Evolutionary conservation across 2,797 vertebrate genomes (phyloP).

Genomic region (Chaunax sp.): DNA sequence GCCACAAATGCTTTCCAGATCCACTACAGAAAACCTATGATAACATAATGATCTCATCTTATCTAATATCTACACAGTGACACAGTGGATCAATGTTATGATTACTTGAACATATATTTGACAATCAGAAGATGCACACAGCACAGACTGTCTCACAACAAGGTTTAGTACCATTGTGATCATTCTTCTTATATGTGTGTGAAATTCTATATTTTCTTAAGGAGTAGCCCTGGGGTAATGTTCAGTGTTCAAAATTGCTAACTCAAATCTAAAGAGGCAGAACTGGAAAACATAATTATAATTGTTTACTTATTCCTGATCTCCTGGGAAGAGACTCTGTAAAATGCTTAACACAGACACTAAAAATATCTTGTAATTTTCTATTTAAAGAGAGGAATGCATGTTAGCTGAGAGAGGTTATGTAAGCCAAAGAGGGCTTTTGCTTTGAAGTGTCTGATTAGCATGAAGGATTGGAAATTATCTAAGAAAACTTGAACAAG

Average conservation of each 20-base stretch:
- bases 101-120: not conserved
- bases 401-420: slow-evolving; percentile 17
- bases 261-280: slow-evolving; percentile 27
- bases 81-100: not conserved
- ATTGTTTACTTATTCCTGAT: slow-evolving; percentile 57
- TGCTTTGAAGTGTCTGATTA: slow-evolving; percentile 15
- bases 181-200: too few species aligned
- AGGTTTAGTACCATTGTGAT: not conserved
- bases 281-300: slow-evolving; percentile 47
- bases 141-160: not conserved
- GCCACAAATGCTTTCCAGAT: slow-evolving; percentile 28
- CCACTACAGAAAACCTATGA: slow-evolving; percentile 4
- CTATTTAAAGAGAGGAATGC: slow-evolving; percentile 19
- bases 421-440: slow-evolving; percentile 27
- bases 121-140: not conserved
- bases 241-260: slow-evolving; percentile 37
- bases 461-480: too few species aligned
- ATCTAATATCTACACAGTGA: slow-evolving; percentile 3
- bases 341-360: slow-evolving; percentile 37
- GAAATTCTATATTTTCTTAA: too few species aligned
- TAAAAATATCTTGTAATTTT: slow-evolving; percentile 36
- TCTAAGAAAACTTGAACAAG: too few species aligned
- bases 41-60: not conserved
- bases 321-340: slow-evolving; percentile 38
- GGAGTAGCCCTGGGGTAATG: slow-evolving; percentile 17